phyloP scores from a whole-genome alignment of 2,797 vertebrate genomes.

The Enteromius thamalakanensis region DNA sequence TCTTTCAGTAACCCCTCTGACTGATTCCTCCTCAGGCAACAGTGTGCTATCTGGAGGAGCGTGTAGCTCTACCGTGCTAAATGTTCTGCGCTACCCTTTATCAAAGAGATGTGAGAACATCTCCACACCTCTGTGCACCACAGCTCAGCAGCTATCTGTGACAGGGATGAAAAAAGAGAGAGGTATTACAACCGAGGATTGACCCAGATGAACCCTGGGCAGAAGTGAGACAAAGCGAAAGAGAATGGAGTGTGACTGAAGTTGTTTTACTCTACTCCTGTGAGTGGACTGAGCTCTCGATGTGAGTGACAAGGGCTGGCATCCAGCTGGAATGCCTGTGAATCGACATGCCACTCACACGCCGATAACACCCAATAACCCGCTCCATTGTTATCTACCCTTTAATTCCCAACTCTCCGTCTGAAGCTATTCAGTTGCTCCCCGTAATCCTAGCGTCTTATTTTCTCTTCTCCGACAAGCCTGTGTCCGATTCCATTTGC shows the following conservation, averaged over 20 bases:
- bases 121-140: conserved; percentile 6
- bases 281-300: conserved; percentile 30
- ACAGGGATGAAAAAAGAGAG: conserved; percentile 25
- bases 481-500: conserved; percentile 59
- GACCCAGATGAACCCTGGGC: conserved; percentile 12
- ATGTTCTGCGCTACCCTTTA: conserved; percentile 30
- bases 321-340: conserved; percentile 54
- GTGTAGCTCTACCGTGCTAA: conserved; percentile 10
- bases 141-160: conserved; percentile 31
- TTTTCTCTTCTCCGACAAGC: conserved; percentile 53
- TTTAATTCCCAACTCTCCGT: conserved; percentile 65
- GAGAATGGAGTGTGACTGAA: conserved; percentile 33
- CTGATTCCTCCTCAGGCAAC: conserved; percentile 20
- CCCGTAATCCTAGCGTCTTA: conserved; percentile 62
- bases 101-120: conserved; percentile 29
- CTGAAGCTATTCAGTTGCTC: conserved; percentile 59
- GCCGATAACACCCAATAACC: conserved; percentile 64
- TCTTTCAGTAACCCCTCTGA: conserved; percentile 10
- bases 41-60: not conserved
- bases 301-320: conserved; percentile 55
- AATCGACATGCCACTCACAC: conserved; percentile 61
- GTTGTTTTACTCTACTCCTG: conserved; percentile 31
- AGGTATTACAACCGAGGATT: conserved; percentile 35
- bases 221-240: conserved; percentile 46
- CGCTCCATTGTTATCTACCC: conserved; percentile 64